Evolutionary conservation across 2,113 vertebrate genomes (phyloP).

Genomic region (Trematocara unimaculatum): DNA sequence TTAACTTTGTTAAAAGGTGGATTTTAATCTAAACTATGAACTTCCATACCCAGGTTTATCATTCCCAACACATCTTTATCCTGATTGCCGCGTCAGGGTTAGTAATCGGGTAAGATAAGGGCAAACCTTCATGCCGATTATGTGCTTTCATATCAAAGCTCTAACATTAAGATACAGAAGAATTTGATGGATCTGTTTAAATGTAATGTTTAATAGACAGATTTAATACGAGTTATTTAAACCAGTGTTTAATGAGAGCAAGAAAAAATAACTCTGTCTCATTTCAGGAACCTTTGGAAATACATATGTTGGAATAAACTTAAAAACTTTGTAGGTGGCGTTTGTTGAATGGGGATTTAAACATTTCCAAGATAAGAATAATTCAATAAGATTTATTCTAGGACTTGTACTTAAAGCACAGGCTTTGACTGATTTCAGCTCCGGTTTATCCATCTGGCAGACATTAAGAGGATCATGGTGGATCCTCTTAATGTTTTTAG

Average conservation of each 20-base stretch:
- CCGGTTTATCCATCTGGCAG: neutral
- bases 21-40: neutral
- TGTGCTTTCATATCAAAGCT: neutral
- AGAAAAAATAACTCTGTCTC: neutral
- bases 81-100: rapidly evolving
- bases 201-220: neutral
- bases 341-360: neutral
- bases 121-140: neutral
- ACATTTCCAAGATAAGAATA: neutral
- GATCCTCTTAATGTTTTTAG: neutral
- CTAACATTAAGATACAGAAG: neutral
- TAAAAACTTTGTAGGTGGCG: neutral
- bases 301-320: neutral
- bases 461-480: neutral
- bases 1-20: neutral
- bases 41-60: neutral
- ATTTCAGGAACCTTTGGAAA: neutral
- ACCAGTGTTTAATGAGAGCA: neutral
- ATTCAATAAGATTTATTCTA: neutral
- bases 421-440: neutral
- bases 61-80: neutral
- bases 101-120: neutral
- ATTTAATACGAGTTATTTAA: neutral
- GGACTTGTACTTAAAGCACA: neutral
- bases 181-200: neutral